Percentiles rank a stretch among this genome's conserved stretches.
phyloP scores from a whole-genome alignment of 2,888 invertebrate species.

The Ectemnius continuus region DNA sequence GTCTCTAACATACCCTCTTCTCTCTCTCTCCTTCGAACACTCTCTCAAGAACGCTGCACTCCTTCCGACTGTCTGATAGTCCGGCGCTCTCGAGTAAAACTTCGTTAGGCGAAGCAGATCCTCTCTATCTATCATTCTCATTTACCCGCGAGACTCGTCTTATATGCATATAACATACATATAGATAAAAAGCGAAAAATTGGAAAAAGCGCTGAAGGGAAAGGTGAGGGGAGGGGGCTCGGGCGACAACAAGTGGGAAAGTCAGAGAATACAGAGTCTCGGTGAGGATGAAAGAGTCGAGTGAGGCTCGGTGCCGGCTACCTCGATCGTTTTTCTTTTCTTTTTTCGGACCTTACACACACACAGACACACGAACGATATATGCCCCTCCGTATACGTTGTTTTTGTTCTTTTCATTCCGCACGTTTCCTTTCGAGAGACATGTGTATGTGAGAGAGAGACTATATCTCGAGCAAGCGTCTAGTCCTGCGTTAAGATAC shows the following conservation, averaged over 20 bases:
- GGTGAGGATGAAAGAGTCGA: constrained; percentile 1
- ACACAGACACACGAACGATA: too few relatives aligned
- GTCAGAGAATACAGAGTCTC: constrained; percentile 2
- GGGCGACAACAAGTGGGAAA: constrained; percentile 9
- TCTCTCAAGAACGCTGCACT: constrained; percentile 5
- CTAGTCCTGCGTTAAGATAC: constrained; percentile 1
- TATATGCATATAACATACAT: constrained; percentile 35
- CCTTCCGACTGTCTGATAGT: background rate
- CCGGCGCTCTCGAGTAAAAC: constrained; percentile 19
- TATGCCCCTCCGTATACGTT: background rate
- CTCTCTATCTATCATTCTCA: constrained; percentile 1
- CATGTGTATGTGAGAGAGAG: background rate
- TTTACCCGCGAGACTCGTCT: constrained; percentile 13
- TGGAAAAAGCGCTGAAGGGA: constrained; percentile 49
- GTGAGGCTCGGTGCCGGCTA: background rate
- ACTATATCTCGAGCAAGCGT: background rate
- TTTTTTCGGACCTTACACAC: background rate
- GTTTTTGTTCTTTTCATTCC: too few relatives aligned
- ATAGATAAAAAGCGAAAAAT: constrained; percentile 22
- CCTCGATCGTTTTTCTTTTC: background rate
- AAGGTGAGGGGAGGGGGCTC: constrained; percentile 17
- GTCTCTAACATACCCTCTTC: constrained; percentile 52
- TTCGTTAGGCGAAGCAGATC: background rate
- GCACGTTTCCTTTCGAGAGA: too few relatives aligned
- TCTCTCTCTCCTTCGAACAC: constrained; percentile 25